Evolutionary conservation across 2,888 invertebrate species (phyloP).

Genomic region (Julus scanicus): DNA sequence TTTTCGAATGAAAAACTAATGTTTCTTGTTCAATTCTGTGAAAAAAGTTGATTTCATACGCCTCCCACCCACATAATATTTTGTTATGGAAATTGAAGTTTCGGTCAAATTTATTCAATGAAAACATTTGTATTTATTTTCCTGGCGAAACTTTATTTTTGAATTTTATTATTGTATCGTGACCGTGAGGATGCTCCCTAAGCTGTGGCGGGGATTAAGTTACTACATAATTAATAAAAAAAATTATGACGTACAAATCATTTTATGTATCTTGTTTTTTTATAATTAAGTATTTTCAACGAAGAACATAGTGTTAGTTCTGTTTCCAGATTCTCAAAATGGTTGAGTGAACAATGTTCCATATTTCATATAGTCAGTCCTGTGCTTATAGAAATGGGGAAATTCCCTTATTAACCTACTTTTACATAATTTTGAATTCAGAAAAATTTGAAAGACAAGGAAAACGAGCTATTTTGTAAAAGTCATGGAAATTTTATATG

Average conservation of each 20-base stretch:
- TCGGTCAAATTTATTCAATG: background rate
- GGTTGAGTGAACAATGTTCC: no score
- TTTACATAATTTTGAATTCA: no score
- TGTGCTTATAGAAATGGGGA: no score
- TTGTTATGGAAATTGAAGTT: background rate
- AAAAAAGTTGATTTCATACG: background rate
- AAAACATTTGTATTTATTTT: background rate
- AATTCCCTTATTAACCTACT: no score
- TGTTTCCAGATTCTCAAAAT: no score
- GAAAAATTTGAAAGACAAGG: no score
- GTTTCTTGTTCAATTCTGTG: slow-evolving; percentile 4
- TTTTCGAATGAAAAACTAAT: slow-evolving; percentile 2
- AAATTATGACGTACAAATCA: background rate
- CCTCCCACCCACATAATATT: background rate
- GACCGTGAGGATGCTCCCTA: background rate
- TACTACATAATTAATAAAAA: slow-evolving; percentile 16
- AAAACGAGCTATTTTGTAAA: no score
- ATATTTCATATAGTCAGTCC: no score
- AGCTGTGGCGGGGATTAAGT: background rate
- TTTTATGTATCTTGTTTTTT: background rate
- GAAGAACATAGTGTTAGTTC: background rate
- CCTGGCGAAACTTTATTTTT: slow-evolving; percentile 13
- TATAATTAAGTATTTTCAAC: background rate
- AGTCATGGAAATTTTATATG: no score
- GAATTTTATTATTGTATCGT: slow-evolving; percentile 23